Conservation (phyloP, 2,888 invertebrate species). For the Leucozona laternaria region DNA sequence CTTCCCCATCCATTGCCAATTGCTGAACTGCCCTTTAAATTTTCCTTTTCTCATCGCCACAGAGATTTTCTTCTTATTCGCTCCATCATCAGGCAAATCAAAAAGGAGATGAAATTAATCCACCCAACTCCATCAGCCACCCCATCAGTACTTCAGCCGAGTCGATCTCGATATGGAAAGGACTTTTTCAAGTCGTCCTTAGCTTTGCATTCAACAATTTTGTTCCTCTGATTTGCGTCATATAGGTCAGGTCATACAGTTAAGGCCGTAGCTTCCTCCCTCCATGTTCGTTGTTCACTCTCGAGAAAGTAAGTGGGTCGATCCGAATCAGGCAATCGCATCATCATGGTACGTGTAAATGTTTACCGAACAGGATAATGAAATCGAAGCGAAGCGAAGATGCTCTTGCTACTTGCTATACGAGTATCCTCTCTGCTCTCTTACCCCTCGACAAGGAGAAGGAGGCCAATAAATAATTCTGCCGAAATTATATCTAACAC, state of each 20-base stretch:
- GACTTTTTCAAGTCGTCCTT: conserved; percentile 35
- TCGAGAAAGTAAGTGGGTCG: not conserved
- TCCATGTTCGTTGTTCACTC: conserved; percentile 17
- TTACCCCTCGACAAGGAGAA: conserved; percentile 15
- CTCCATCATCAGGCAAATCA: conserved; percentile 59
- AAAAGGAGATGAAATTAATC: conserved; percentile 67
- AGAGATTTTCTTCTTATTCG: conserved; percentile 13
- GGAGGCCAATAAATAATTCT: conserved; percentile 73
- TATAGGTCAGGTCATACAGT: conserved; percentile 40
- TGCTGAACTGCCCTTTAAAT: conserved; percentile 33
- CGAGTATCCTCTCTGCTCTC: not conserved
- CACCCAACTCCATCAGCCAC: conserved; percentile 34
- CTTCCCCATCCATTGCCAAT: too few species aligned
- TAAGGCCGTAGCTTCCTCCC: not conserved
- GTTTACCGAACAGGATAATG: conserved; percentile 72
- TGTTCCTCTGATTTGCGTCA: conserved; percentile 28
- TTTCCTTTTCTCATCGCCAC: not conserved
- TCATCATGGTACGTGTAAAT: conserved; percentile 69
- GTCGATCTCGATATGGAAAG: too few species aligned
- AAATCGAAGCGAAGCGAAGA: conserved; percentile 67
- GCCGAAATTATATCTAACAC: conserved; percentile 72
- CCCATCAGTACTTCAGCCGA: conserved; percentile 5
- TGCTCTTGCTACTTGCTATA: not conserved
- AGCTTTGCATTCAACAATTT: conserved; percentile 63
- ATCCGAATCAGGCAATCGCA: conserved; percentile 65